Evolutionary conservation across 2,888 invertebrate genomes (phyloP).

Genomic region (Macrosiphum euphorbiae): DNA sequence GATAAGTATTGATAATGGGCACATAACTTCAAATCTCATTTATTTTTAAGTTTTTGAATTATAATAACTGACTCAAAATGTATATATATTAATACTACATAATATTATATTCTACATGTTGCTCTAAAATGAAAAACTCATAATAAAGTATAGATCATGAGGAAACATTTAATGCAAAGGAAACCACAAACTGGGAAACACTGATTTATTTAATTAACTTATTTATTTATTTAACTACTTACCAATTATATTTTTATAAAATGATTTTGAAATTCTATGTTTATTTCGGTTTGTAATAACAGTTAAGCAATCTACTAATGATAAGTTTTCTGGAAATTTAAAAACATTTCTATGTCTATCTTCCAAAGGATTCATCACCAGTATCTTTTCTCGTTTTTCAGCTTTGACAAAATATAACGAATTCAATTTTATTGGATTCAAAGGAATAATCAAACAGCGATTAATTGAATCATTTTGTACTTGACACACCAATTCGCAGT

Average conservation of each 20-base stretch:
- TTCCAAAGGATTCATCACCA: slow-evolving; percentile 31
- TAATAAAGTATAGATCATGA: not conserved
- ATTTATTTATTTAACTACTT: not conserved
- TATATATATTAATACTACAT: not conserved
- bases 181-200: not conserved
- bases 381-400: slow-evolving; percentile 46
- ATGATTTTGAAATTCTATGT: slow-evolving; percentile 53
- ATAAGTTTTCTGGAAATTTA: slow-evolving; percentile 50
- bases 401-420: slow-evolving; percentile 56
- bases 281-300: slow-evolving; percentile 51
- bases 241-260: slow-evolving; percentile 41
- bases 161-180: not conserved
- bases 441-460: slow-evolving; percentile 45
- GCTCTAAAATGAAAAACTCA: not conserved
- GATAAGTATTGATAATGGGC: too few species aligned
- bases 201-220: too few species aligned
- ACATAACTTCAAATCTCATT: not conserved
- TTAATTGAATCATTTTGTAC: slow-evolving; percentile 40
- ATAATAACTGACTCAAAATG: not conserved
- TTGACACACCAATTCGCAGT: slow-evolving; percentile 45
- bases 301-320: slow-evolving; percentile 38
- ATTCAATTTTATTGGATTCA: slow-evolving; percentile 51
- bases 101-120: not conserved
- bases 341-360: slow-evolving; percentile 31
- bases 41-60: not conserved